These are phyloP conservation scores for Caiman crocodilus DNA, from an alignment of 2,797 vertebrate genomes.

Conservation along the genomic window DNA sequence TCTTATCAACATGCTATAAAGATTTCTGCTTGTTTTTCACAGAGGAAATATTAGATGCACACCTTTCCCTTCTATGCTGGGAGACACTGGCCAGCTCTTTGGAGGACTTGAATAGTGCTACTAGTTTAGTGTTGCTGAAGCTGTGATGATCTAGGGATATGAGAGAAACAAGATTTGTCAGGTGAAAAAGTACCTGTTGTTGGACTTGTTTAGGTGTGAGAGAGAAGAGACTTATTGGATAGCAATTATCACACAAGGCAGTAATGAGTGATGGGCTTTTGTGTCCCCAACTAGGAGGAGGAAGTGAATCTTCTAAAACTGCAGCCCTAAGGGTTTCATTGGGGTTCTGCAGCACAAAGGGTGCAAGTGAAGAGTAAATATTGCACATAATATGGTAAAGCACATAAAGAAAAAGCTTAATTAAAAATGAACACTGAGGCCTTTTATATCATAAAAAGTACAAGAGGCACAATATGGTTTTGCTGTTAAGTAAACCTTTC, in stretches of 20 bases:
- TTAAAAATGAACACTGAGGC: neutral
- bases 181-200: too few species aligned
- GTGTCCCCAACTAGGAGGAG: neutral
- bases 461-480: slow-evolving; percentile 63
- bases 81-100: neutral
- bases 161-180: too few species aligned
- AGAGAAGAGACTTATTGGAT: too few species aligned
- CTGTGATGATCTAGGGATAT: too few species aligned
- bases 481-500: slow-evolving; percentile 70
- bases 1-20: neutral
- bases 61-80: neutral
- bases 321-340: neutral
- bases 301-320: neutral
- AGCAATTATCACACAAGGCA: neutral
- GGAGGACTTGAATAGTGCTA: neutral
- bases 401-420: slow-evolving; percentile 36
- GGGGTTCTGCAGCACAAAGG: neutral
- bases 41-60: neutral
- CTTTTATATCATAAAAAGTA: slow-evolving; percentile 58
- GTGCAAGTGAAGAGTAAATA: neutral
- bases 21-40: neutral
- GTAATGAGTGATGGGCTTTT: neutral
- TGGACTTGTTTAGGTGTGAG: too few species aligned
- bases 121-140: too few species aligned
- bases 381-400: neutral